Percentiles rank a stretch among this genome's conserved stretches.
These are phyloP conservation scores for Ictidomys tridecemlineatus DNA, from an alignment of 2,113 vertebrate genomes.

Conservation along the genomic window DNA sequence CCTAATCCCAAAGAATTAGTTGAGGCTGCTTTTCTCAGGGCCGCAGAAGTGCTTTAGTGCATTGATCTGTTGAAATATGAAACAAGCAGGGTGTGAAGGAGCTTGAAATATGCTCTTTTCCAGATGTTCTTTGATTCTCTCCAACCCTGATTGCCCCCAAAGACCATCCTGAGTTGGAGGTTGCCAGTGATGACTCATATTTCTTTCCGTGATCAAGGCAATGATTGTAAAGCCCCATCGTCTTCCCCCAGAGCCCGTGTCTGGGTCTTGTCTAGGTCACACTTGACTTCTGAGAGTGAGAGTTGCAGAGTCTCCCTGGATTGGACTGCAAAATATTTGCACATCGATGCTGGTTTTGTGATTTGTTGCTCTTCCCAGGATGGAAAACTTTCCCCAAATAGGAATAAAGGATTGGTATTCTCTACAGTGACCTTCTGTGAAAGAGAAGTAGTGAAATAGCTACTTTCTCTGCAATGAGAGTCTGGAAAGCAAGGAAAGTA, in stretches of 20 bases:
- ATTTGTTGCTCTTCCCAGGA: constrained; percentile 83
- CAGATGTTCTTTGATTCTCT: constrained; percentile 84
- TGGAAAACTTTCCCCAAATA: constrained; percentile 85
- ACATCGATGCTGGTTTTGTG: constrained; percentile 76
- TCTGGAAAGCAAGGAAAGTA: constrained; percentile 66
- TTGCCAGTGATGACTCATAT: constrained; percentile 81
- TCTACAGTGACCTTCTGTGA: constrained; percentile 67
- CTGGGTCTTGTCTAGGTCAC: constrained; percentile 86
- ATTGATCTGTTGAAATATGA: constrained; percentile 82
- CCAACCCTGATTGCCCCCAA: constrained; percentile 80
- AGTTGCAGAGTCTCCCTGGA: constrained; percentile 83
- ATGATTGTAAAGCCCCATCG: constrained; percentile 82
- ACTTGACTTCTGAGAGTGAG: constrained; percentile 85
- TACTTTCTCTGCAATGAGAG: constrained; percentile 77
- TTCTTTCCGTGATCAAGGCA: constrained; percentile 84
- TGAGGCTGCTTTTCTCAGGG: constrained; percentile 47
- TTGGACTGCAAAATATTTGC: constrained; percentile 82
- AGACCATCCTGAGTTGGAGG: constrained; percentile 80
- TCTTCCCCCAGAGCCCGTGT: constrained; percentile 83
- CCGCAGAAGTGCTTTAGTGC: constrained; percentile 68
- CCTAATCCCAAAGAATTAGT: constrained; percentile 44
- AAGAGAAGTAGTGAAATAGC: constrained; percentile 71
- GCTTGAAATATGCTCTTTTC: constrained; percentile 79
- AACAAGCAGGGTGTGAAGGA: constrained; percentile 80
- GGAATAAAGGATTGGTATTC: constrained; percentile 79